Evolutionary conservation across 2,797 vertebrate genomes (phyloP).

Genomic region (Sebastes ruberrimus): DNA sequence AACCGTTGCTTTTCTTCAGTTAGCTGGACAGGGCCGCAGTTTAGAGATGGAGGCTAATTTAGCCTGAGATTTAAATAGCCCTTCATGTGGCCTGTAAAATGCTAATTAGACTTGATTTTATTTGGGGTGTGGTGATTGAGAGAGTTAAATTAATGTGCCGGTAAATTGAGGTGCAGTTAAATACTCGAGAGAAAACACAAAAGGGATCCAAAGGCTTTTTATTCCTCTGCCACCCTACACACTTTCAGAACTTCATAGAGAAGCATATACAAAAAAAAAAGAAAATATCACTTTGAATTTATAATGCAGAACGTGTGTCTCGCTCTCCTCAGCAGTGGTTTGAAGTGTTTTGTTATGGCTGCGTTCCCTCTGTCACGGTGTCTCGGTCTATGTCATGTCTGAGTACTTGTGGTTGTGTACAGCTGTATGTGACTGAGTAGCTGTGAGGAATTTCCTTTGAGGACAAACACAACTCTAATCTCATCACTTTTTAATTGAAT

Average conservation of each 20-base stretch:
- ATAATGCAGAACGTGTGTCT: not conserved
- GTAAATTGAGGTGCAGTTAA: conserved; percentile 71
- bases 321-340: not conserved
- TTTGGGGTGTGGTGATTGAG: conserved; percentile 52
- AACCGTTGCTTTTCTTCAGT: conserved; percentile 1
- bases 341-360: conserved; percentile 18
- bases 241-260: not conserved
- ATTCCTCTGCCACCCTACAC: not conserved
- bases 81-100: conserved; percentile 57
- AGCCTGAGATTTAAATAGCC: conserved; percentile 65
- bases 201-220: conserved; percentile 41
- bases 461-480: conserved; percentile 50
- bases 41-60: conserved; percentile 49
- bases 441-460: conserved; percentile 44
- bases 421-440: conserved; percentile 29
- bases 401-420: not conserved
- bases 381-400: not conserved
- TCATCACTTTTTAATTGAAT: conserved; percentile 56
- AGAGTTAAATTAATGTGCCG: conserved; percentile 72
- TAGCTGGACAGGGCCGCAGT: conserved; percentile 21
- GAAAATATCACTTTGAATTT: not conserved
- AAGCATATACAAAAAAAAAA: not conserved
- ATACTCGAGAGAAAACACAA: conserved; percentile 48
- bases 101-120: conserved; percentile 64
- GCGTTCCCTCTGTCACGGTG: not conserved